A percentile compares a stretch with the other conserved stretches of the same genome.
Conservation (phyloP, 2,113 vertebrate genomes). For the Macrotus californicus region DNA sequence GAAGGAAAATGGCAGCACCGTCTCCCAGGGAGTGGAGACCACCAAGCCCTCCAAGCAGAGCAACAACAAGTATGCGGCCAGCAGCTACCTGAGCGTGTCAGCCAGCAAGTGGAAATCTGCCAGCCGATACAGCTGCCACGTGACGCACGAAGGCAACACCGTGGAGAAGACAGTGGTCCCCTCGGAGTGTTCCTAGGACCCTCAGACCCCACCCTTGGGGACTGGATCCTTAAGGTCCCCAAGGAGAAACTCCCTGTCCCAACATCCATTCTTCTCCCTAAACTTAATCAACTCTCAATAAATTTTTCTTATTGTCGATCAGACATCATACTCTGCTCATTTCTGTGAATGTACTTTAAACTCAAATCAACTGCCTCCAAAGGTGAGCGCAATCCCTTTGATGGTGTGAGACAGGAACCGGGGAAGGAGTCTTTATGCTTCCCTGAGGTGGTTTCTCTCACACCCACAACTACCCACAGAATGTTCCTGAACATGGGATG, state of each 20-base stretch:
- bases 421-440: neutral
- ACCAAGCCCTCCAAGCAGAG: no score
- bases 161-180: constrained; percentile 28
- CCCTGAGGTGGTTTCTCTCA: neutral
- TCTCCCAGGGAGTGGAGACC: no score
- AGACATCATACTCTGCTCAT: neutral
- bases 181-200: constrained; percentile 19
- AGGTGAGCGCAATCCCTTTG: neutral
- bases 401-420: neutral
- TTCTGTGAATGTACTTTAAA: neutral
- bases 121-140: neutral
- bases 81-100: no score
- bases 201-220: fast-evolving
- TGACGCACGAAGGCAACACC: constrained; percentile 66
- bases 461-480: neutral
- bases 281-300: neutral
- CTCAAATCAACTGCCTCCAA: no score
- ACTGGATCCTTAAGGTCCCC: no score
- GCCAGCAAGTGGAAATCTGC: constrained; percentile 60
- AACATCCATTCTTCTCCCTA: neutral
- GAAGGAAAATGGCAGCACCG: no score
- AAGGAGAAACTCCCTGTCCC: no score
- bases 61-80: no score
- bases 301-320: neutral
- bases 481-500: neutral